phyloP scores from a whole-genome alignment of 1,140 invertebrate species.

The Zaprionus capensis region DNA sequence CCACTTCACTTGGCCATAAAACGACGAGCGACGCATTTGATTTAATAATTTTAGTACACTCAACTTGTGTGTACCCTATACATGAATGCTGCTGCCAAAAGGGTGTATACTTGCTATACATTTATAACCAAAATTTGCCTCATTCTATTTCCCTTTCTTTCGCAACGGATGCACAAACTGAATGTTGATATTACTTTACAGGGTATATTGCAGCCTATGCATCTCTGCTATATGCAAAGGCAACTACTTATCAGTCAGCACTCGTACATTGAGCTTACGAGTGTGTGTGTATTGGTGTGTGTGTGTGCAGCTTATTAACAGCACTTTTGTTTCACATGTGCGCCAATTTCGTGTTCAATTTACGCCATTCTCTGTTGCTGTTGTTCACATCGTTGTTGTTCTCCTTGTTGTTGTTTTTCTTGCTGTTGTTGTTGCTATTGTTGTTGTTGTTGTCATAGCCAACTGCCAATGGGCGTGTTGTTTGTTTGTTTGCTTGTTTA shows the following conservation, averaged over 20 bases:
- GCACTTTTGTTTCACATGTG: conserved; percentile 40
- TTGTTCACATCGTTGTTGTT: conserved; percentile 16
- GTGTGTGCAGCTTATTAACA: conserved; percentile 41
- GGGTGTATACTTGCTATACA: neutral
- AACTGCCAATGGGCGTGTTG: conserved; percentile 10
- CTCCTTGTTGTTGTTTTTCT: conserved; percentile 4
- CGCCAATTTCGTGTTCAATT: conserved; percentile 43
- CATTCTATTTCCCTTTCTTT: neutral
- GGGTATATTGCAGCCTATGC: conserved; percentile 1
- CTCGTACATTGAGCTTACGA: neutral
- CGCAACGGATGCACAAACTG: too few relatives aligned
- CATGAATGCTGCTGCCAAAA: neutral
- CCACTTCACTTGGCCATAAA: neutral
- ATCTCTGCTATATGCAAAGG: neutral
- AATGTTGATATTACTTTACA: neutral
- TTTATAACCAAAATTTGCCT: neutral
- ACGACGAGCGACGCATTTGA: conserved; percentile 17
- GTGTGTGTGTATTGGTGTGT: conserved; percentile 1
- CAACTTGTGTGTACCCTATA: conserved; percentile 3
- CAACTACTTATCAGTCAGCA: conserved; percentile 5
- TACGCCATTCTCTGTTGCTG: conserved; percentile 18
- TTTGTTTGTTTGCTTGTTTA: conserved; percentile 26
- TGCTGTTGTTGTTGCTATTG: conserved; percentile 17
- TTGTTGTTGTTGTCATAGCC: conserved; percentile 21
- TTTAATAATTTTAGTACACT: conserved; percentile 23